Percentiles rank a stretch among this genome's conserved stretches.
These are phyloP conservation scores for Leptinotarsa undecemlineata DNA, from an alignment of 1,140 invertebrate genomes.

Conservation along the genomic window DNA sequence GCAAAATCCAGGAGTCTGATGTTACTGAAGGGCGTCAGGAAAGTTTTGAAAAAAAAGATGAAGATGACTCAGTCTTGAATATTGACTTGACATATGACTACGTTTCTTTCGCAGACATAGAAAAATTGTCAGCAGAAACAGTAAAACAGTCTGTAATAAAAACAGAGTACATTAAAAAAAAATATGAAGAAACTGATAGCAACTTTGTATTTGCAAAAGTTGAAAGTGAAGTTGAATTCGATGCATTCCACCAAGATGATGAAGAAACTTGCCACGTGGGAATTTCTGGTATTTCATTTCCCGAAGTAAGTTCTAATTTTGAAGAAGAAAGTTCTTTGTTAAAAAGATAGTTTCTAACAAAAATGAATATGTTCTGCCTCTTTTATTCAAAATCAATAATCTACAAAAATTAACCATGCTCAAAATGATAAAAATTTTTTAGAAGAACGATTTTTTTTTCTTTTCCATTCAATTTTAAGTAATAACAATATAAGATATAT, in stretches of 20 bases:
- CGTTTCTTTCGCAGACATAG: conserved; percentile 1
- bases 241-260: background rate
- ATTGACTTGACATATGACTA: conserved; percentile 13
- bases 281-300: too few relatives aligned
- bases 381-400: too few relatives aligned
- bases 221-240: background rate
- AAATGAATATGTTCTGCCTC: too few relatives aligned
- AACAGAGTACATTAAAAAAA: background rate
- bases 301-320: too few relatives aligned
- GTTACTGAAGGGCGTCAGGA: background rate
- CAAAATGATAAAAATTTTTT: too few relatives aligned
- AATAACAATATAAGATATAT: too few relatives aligned
- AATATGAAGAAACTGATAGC: background rate
- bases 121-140: background rate
- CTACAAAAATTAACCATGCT: too few relatives aligned
- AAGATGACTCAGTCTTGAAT: background rate
- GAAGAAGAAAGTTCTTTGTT: too few relatives aligned
- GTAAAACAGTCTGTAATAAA: background rate
- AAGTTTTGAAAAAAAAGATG: background rate
- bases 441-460: too few relatives aligned
- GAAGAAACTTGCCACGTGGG: too few relatives aligned
- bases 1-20: background rate
- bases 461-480: too few relatives aligned
- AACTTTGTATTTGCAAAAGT: background rate
- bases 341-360: too few relatives aligned